Base-by-base conservation (phyloP, 2,888 invertebrate species). In the Sisyra nigra region DNA sequence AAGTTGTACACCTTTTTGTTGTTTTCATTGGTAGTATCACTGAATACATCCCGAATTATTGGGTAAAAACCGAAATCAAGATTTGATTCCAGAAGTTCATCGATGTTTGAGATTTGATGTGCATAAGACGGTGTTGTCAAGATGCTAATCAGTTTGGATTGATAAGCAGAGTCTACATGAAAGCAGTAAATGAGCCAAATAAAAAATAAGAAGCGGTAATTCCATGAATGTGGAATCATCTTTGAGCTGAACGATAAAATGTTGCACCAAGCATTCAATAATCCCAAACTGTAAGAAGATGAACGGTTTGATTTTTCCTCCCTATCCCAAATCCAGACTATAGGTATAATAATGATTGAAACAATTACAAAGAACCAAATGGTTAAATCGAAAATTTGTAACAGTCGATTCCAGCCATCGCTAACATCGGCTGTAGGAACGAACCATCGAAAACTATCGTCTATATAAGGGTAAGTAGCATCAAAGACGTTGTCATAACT, bases 391-490 rank as follows among this genome's bases (percentile, higher is more conserved):
- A 72, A 74, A 46, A 71, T 70, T 1, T 62, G 56, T 3, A 66
- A 53, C 17, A 73, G 56, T 15, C 70, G 62, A 35, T 60, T 53
- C 70, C 71, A 74, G 6, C 63, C 57, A 0, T 69, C 68, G 5
- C 61, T 58, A 1, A 49, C 51, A 11, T 58, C 51, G 3, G 73
- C 71, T 44, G 63, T 51, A 13, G 69, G 68, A 0, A 67, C 66
- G 33, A 65, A 61, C 73, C 73, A 74, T 2, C 71, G 66, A 48
- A 72, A 71, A 0, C 65, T 63, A 54, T 74, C 72, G 3, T 62
- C 56, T 35, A 73, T 58, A 53, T 74, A 74, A 2, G 66, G 56
- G 6, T 60, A 55, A 35, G 69, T 69, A 17, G 62, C 62, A 52
- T 68, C 70, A 51, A 74, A 74, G 45, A 65, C 66, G 48, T 67